Evolutionary conservation across 2,888 invertebrate genomes (phyloP), one percentile per base, ranked within the genome.

Genomic region (Ferdinandea cuprea): DNA sequence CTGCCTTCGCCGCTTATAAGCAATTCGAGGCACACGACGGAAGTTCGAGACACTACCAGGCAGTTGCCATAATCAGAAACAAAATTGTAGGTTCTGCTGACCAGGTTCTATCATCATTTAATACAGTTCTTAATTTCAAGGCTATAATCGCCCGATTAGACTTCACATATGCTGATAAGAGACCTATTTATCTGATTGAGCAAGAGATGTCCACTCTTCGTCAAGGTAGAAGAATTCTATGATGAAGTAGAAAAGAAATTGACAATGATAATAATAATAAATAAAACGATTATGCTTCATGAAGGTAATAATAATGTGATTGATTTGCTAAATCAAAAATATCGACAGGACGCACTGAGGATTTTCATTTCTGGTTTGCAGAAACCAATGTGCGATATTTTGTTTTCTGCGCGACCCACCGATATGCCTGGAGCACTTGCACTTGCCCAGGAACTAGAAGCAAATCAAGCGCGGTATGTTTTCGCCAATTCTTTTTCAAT

Each of bases 151-250:
- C 56, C 1, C 35, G 84, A n/a, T 19, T 86, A 37, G 84, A 85
- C 35, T 84, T 84, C 17, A 78, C 81, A n/a, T 85, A 76, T 40
- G 76, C 69, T 3, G 84, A 86, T 42, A 85, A 85, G 15, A 58
- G 40, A 30, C 40, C 74, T 1, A 30, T 66, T 30, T 66, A 66
- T 30, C 65, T 66, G 8, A 42, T 76, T n/a, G 56, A 74, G 46
- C 76, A n/a, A n/a, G n/a, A 74, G 15, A 56, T 54, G 4, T n/a
- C n/a, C n/a, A n/a, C n/a, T n/a, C n/a, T 50, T 30, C 52, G 52
- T 11, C 52, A 52, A 17, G 52, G 32, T 13, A 17, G 17, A 50
- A 7, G 58, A 78, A 40, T 66, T 66, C 21, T 73, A 79, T 48
- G 79, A 72, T 52, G 48, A 40, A 17, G 58, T 78, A 8, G 52